These are phyloP conservation scores for Percopsis omiscomaycus DNA, from an alignment of 2,797 vertebrate species.

Conservation along the genomic window DNA sequence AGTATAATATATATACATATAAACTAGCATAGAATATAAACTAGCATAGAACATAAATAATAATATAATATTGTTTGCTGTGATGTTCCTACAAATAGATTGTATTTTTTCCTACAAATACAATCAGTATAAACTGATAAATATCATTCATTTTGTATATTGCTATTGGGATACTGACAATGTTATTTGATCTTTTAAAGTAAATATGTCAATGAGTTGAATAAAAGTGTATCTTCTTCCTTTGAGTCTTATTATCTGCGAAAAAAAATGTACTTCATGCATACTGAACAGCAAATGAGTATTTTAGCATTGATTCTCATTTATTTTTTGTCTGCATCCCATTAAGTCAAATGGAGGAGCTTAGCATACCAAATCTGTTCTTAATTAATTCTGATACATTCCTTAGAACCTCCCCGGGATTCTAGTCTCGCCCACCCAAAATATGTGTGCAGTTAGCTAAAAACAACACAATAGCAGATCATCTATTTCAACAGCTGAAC, in stretches of 20 bases:
- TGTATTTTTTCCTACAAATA: too few relatives aligned
- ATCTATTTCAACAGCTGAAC: slow-evolving; percentile 63
- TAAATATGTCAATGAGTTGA: slow-evolving; percentile 23
- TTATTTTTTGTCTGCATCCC: slow-evolving; percentile 59
- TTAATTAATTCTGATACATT: slow-evolving; percentile 74
- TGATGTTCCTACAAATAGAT: too few relatives aligned
- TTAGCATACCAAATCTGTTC: slow-evolving; percentile 74
- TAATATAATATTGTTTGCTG: too few relatives aligned
- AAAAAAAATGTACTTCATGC: slow-evolving; percentile 44
- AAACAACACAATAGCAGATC: slow-evolving; percentile 62
- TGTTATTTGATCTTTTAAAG: neutral
- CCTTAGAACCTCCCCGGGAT: slow-evolving; percentile 62
- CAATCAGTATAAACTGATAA: neutral
- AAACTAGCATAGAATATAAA: too few relatives aligned
- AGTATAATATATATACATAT: too few relatives aligned
- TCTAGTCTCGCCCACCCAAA: slow-evolving; percentile 56
- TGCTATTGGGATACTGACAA: too few relatives aligned
- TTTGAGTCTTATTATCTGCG: slow-evolving; percentile 25
- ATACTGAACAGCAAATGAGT: slow-evolving; percentile 53
- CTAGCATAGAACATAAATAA: too few relatives aligned
- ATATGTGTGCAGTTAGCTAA: slow-evolving; percentile 57
- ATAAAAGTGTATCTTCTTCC: slow-evolving; percentile 44
- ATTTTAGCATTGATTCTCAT: slow-evolving; percentile 54
- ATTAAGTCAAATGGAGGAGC: slow-evolving; percentile 64
- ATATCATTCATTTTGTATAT: neutral